Base-by-base conservation (phyloP, 2,888 invertebrate genomes). In the Epsilonema sp. region DNA sequence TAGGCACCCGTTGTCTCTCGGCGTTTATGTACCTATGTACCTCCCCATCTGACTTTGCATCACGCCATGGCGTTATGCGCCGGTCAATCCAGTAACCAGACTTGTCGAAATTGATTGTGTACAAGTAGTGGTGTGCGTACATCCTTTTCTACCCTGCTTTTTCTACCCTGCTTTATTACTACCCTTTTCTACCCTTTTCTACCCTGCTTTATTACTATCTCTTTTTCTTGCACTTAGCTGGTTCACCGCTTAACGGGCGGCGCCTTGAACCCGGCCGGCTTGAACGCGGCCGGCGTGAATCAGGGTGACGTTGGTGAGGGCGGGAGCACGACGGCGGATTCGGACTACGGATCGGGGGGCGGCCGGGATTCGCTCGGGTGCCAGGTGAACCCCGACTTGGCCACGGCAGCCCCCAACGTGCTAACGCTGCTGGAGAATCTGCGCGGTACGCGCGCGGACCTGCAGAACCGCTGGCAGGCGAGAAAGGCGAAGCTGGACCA, bases 401-500 rank as follows among this genome's bases (percentile, higher is more conserved):
- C 69, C 52, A 65, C 66, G 48, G 65, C 69, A 26, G 56, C 65
- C 26, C 63, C 64, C 3, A 59, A 67, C 54, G 56, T 69, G n/a
- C 55, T 58, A 42, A 61, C 67, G 47, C 58, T 71, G 16, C 56
- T 71, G 37, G 68, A 70, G 59, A 80, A 84, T n/a, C 37, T 57
- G 26, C 43, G 46, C 13, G 24, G 24, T 11, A 43, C 42, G 31
- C 25, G 89, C 61, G 82, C 86, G 63, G 84, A 89, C 62, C 76
- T 92, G 42, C 76, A 85, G 53, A 85, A 86, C 60, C 72, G 86
- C 48, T 94, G 92, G 92, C 85, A 87, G 63, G 82, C 82, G 60
- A 87, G 90, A 65, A 84, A 89, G 64, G 76, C 81, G 60, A 84
- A 89, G 67, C 74, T 94, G 53, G 90, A 92, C 64, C 90, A 92